A percentile compares a stretch with the other conserved stretches of the same genome.
phyloP scores from a whole-genome alignment of 2,113 vertebrate species.

The Platycercus adscitus region DNA sequence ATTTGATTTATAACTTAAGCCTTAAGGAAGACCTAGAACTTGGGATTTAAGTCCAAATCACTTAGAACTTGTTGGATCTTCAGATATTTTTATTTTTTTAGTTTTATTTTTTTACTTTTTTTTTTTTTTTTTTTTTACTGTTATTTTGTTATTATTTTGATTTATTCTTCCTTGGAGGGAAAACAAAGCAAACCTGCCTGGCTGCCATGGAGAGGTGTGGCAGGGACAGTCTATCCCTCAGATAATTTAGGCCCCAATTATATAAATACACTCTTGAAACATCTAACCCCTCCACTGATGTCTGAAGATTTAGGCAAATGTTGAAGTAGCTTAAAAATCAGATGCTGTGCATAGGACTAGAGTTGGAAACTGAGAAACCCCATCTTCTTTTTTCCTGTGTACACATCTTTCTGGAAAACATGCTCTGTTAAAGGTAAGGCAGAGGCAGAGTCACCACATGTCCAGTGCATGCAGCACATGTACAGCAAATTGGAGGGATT shows the following conservation, averaged over 20 bases:
- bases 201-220: neutral
- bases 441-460: neutral
- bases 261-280: neutral
- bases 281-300: neutral
- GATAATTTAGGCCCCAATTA: neutral
- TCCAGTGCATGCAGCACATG: neutral
- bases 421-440: neutral
- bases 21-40: neutral
- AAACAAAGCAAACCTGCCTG: neutral
- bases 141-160: neutral
- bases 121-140: neutral
- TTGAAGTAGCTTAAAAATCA: neutral
- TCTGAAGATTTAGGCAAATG: neutral
- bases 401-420: neutral
- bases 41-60: neutral
- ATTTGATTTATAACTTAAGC: neutral
- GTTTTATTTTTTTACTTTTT: too few relatives aligned
- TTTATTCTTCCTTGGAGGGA: neutral
- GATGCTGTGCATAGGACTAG: neutral
- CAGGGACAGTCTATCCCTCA: neutral
- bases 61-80: neutral
- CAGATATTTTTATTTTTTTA: neutral
- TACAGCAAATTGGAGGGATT: neutral
- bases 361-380: neutral
- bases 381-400: neutral